Conservation (phyloP, 2,797 vertebrate species). For the Aldrovandia affinis region DNA sequence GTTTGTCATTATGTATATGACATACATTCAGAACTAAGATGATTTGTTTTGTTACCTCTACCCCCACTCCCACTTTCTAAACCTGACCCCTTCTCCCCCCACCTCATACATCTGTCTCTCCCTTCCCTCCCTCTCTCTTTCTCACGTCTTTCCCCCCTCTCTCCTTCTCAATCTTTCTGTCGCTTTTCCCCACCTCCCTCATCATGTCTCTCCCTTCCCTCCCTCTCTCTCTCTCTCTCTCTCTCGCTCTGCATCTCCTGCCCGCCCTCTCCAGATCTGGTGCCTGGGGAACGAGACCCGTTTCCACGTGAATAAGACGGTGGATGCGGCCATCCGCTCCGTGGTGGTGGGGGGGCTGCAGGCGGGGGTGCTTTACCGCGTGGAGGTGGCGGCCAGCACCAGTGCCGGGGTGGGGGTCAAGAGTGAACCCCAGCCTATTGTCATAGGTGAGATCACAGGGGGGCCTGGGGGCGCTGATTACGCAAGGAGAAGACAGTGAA, state of each 20-base stretch:
- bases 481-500: background rate
- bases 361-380: conserved; percentile 89
- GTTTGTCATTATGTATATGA: too few species aligned
- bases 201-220: background rate
- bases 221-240: conserved; percentile 5
- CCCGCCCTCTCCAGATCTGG: conserved; percentile 86
- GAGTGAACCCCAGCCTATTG: conserved; percentile 91
- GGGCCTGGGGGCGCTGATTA: too few species aligned
- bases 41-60: too few species aligned
- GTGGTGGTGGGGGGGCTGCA: conserved; percentile 95
- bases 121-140: background rate
- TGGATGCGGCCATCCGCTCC: conserved; percentile 94
- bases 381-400: conserved; percentile 96
- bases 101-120: background rate
- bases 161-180: background rate
- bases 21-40: too few species aligned
- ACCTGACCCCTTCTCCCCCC: background rate
- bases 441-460: conserved; percentile 87
- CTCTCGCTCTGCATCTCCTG: background rate
- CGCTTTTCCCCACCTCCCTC: background rate
- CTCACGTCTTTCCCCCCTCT: background rate
- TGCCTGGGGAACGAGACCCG: conserved; percentile 96
- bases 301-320: conserved; percentile 98
- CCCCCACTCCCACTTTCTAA: background rate
- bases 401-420: conserved; percentile 93